These are phyloP conservation scores for Eupithecia vulgata DNA, from an alignment of 2,888 invertebrate species.

Conservation along the genomic window DNA sequence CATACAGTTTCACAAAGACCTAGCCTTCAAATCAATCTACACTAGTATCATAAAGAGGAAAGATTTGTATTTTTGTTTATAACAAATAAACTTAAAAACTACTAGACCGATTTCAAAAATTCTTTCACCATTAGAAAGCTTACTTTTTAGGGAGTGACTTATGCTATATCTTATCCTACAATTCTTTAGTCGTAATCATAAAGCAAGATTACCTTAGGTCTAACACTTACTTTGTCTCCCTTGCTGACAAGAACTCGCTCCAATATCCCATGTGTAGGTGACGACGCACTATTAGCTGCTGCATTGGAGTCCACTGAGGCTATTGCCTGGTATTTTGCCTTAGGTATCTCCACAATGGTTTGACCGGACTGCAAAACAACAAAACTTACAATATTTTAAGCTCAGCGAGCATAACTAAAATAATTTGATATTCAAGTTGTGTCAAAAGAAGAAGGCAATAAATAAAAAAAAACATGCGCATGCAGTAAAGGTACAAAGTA, in stretches of 20 bases:
- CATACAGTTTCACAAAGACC: not conserved
- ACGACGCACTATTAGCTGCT: constrained; percentile 82
- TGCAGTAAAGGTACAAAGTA: not conserved
- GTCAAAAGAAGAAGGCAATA: not conserved
- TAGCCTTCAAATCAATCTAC: not conserved
- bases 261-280: constrained; percentile 98
- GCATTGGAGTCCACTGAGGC: constrained; percentile 61
- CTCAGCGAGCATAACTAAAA: not conserved
- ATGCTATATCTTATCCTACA: no score
- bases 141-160: no score
- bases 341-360: constrained; percentile 85
- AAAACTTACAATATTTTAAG: not conserved
- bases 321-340: constrained; percentile 83
- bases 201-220: not conserved
- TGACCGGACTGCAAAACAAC: constrained; percentile 85
- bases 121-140: no score
- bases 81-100: no score
- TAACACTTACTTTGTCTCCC: constrained; percentile 85
- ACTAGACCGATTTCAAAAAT: no score
- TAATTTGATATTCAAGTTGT: not conserved
- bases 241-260: constrained; percentile 93
- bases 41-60: no score
- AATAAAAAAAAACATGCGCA: not conserved
- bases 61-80: no score
- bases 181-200: no score